phyloP scores from a whole-genome alignment of 2,797 vertebrate genomes.

The Thamnophis elegans region DNA sequence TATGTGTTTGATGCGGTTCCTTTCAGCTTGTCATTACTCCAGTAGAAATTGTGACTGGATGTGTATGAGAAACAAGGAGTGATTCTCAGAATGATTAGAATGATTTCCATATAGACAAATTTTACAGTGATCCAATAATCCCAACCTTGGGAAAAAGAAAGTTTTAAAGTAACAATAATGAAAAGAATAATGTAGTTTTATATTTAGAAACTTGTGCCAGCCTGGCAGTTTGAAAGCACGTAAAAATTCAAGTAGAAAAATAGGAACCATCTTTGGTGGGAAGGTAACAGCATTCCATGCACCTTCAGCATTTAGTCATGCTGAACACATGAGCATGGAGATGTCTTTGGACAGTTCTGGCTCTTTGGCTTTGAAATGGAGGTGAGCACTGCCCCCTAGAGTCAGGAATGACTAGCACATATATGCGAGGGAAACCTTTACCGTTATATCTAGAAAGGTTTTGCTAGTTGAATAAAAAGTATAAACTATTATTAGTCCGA shows the following conservation, averaged over 20 bases:
- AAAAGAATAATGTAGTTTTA: not conserved
- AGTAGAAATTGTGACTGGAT: conserved; percentile 21
- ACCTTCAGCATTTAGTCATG: no score
- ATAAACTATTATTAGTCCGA: not conserved
- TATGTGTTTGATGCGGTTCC: conserved; percentile 53
- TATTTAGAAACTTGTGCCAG: not conserved
- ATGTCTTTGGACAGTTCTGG: no score
- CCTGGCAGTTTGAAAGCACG: no score
- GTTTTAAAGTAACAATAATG: not conserved
- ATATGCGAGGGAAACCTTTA: no score
- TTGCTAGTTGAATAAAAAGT: not conserved
- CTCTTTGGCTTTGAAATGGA: no score
- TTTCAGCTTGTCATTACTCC: conserved; percentile 24
- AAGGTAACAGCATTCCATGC: no score
- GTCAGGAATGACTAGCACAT: no score
- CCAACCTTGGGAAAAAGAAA: not conserved
- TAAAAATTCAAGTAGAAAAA: no score
- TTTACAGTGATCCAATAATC: not conserved
- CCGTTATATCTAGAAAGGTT: not conserved
- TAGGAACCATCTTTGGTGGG: no score
- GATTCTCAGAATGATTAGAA: not conserved
- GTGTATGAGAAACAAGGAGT: conserved; percentile 2
- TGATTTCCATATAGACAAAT: not conserved
- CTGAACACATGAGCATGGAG: no score
- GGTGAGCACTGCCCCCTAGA: no score